Conservation (phyloP, 2,888 invertebrate species). For the Stegophylla sp. region DNA sequence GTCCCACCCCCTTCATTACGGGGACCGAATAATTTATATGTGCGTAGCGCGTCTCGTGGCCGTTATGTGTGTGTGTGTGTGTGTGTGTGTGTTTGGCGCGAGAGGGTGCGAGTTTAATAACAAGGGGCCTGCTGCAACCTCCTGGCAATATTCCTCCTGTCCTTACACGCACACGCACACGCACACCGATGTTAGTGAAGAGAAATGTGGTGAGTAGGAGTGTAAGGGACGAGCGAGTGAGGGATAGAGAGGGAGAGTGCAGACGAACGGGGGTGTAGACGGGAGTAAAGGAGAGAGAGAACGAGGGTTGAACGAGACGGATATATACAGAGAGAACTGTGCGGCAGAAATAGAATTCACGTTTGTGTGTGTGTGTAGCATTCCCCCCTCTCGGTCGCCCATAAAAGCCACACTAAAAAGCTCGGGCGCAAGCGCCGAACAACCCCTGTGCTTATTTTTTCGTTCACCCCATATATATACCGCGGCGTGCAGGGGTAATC, state of each 20-base stretch:
- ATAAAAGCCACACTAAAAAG: conserved; percentile 58
- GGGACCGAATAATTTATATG: conserved; percentile 55
- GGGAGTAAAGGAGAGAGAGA: background rate
- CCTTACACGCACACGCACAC: background rate
- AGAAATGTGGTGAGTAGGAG: background rate
- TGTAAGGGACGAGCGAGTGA: background rate
- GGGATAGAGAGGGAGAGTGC: background rate
- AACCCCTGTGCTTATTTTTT: conserved; percentile 52
- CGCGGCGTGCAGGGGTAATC: conserved; percentile 32
- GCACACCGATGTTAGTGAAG: background rate
- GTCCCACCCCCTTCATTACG: conserved; percentile 36
- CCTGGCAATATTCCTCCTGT: conserved; percentile 39
- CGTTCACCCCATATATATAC: conserved; percentile 26
- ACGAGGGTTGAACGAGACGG: conserved; percentile 16
- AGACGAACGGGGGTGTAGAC: background rate
- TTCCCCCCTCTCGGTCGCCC: conserved; percentile 50
- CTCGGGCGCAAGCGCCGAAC: conserved; percentile 53
- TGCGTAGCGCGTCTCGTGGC: conserved; percentile 45
- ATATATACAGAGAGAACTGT: conserved; percentile 15
- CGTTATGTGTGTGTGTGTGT: too few relatives aligned
- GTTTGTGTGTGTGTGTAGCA: conserved; percentile 25
- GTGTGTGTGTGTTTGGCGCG: conserved; percentile 43
- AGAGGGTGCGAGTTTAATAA: conserved; percentile 56
- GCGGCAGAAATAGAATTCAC: conserved; percentile 44
- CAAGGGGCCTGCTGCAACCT: conserved; percentile 50